These are phyloP conservation scores for Anadara kagoshimensis DNA, from an alignment of 1,140 invertebrate genomes.

Conservation along the genomic window DNA sequence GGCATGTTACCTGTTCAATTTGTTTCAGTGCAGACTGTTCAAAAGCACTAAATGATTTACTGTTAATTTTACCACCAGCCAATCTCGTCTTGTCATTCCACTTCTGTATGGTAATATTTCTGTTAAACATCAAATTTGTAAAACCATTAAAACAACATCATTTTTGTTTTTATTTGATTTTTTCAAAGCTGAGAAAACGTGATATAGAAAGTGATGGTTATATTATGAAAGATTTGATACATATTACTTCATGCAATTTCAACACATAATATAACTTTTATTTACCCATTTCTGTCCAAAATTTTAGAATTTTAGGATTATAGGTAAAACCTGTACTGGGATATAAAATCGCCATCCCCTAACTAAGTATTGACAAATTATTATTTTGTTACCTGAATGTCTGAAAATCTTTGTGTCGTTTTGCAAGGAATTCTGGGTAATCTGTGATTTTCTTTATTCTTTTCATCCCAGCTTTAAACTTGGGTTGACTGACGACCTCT, in stretches of 20 bases:
- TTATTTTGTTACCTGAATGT: slow-evolving; percentile 88
- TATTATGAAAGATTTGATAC: too few species aligned
- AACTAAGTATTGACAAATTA: too few species aligned
- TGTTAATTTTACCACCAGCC: slow-evolving; percentile 75
- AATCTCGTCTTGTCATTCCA: slow-evolving; percentile 94
- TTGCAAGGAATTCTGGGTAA: slow-evolving; percentile 79
- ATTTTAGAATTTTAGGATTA: too few species aligned
- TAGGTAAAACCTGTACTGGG: too few species aligned
- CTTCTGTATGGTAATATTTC: slow-evolving; percentile 81
- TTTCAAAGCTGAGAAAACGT: neutral
- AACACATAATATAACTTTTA: too few species aligned
- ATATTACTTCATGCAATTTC: too few species aligned
- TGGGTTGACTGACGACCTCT: slow-evolving; percentile 30
- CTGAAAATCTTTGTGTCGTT: slow-evolving; percentile 80
- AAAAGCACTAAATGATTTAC: slow-evolving; percentile 79
- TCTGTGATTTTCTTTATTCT: slow-evolving; percentile 80
- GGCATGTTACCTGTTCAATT: slow-evolving; percentile 82
- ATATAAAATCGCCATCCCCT: too few species aligned
- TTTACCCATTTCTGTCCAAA: too few species aligned
- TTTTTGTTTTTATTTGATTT: neutral
- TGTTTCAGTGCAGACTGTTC: slow-evolving; percentile 88
- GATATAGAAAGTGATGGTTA: neutral
- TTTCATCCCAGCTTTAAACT: slow-evolving; percentile 66
- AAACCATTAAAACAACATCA: neutral
- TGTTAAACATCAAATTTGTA: too few species aligned